These are phyloP conservation scores for Nymphalis polychloros DNA, from an alignment of 2,888 invertebrate species.

Conservation along the genomic window DNA sequence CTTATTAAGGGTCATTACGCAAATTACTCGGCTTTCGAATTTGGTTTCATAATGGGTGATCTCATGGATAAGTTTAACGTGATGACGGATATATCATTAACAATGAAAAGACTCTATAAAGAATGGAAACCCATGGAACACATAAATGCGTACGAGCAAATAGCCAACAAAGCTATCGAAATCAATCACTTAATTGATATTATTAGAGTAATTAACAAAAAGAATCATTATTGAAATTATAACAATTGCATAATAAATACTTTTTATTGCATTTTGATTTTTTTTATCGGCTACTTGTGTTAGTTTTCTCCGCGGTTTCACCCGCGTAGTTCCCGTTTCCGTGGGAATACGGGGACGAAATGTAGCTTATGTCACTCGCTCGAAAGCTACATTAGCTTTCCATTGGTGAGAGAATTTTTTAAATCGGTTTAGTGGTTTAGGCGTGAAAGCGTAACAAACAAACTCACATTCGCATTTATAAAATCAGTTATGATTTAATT, in stretches of 20 bases:
- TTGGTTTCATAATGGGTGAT: conserved; percentile 62
- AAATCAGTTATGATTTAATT: no score
- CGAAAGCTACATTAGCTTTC: no score
- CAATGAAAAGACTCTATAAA: conserved; percentile 50
- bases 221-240: background rate
- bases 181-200: conserved; percentile 59
- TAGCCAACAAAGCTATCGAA: conserved; percentile 63
- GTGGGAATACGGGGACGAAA: no score
- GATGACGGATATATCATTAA: conserved; percentile 56
- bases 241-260: background rate
- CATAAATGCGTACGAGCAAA: conserved; percentile 68
- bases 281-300: background rate
- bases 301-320: no score
- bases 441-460: no score
- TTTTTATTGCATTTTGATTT: background rate
- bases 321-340: no score
- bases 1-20: conserved; percentile 52
- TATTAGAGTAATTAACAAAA: conserved; percentile 44
- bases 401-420: no score
- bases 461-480: no score
- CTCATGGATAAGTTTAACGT: conserved; percentile 57
- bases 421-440: no score
- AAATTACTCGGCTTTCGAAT: conserved; percentile 56
- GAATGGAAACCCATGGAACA: conserved; percentile 70
- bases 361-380: no score